Evolutionary conservation across 2,888 invertebrate species (phyloP).

Genomic region (Choristoneura rosaceana): DNA sequence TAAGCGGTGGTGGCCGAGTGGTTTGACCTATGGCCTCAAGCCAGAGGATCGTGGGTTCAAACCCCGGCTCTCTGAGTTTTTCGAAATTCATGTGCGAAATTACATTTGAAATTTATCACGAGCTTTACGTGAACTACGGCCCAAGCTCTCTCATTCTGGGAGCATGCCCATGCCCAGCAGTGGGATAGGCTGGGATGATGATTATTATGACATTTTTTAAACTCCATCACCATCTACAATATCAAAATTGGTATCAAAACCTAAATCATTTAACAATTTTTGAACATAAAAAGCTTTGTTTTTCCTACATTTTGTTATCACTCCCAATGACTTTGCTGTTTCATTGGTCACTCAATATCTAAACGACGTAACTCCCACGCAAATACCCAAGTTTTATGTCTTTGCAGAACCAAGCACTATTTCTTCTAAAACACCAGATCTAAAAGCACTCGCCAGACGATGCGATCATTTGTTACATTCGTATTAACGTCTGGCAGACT

Average conservation of each 20-base stretch:
- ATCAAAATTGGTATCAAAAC: neutral
- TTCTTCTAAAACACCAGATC: conserved; percentile 41
- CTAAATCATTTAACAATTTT: conserved; percentile 18
- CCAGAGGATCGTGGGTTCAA: too few species aligned
- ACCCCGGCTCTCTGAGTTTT: too few species aligned
- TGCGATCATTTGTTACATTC: conserved; percentile 41
- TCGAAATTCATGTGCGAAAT: too few species aligned
- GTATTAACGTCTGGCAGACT: conserved; percentile 41
- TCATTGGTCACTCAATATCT: neutral
- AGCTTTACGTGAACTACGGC: too few species aligned
- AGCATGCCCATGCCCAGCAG: too few species aligned
- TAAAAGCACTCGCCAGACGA: conserved; percentile 42
- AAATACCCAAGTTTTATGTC: conserved; percentile 5
- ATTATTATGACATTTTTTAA: too few species aligned
- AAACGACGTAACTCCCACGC: conserved; percentile 15
- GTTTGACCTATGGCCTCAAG: too few species aligned
- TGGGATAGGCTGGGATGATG: too few species aligned
- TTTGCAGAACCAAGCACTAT: conserved; percentile 12
- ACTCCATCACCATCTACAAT: too few species aligned
- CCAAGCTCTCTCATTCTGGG: too few species aligned
- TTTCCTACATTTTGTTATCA: conserved; percentile 40
- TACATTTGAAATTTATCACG: too few species aligned
- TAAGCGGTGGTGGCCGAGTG: too few species aligned
- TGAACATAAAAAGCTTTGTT: conserved; percentile 22
- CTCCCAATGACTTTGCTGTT: conserved; percentile 34